Conservation (phyloP, 2,888 invertebrate genomes). For the Agrochola lychnidis region DNA sequence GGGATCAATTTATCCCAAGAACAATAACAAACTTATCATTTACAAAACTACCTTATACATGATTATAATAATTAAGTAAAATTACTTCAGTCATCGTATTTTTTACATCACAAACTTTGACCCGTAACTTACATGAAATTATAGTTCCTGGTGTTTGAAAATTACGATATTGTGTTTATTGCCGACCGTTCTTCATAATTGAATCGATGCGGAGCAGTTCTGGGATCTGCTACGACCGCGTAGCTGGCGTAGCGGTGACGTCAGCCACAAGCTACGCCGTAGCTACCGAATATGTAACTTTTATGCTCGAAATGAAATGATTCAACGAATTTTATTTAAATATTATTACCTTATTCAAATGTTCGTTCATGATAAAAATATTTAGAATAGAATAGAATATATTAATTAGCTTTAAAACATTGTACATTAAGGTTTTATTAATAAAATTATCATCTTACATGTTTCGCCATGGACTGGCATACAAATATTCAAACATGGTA, state of each 20-base stretch:
- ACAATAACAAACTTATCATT: no score
- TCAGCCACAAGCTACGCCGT: constrained; percentile 44
- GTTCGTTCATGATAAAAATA: not conserved
- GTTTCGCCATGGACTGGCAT: no score
- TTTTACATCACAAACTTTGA: not conserved
- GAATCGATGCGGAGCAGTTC: constrained; percentile 40
- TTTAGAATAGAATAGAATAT: not conserved
- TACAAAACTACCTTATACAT: not conserved
- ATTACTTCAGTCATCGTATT: not conserved
- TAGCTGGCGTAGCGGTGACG: constrained; percentile 36
- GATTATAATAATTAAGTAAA: not conserved
- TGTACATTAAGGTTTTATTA: not conserved
- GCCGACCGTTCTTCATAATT: constrained; percentile 20
- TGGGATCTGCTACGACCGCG: constrained; percentile 37
- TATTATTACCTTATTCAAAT: no score
- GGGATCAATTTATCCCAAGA: no score
- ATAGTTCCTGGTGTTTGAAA: constrained; percentile 1
- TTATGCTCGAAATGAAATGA: not conserved
- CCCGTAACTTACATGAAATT: not conserved
- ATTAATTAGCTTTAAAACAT: not conserved
- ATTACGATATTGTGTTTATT: constrained; percentile 17
- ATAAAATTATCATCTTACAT: not conserved
- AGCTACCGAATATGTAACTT: constrained; percentile 15
- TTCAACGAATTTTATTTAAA: constrained; percentile 2
- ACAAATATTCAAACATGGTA: not conserved